Percentiles rank a stretch among this genome's conserved stretches.
phyloP scores from a whole-genome alignment of 2,888 invertebrate species.

The Noctua pronuba region DNA sequence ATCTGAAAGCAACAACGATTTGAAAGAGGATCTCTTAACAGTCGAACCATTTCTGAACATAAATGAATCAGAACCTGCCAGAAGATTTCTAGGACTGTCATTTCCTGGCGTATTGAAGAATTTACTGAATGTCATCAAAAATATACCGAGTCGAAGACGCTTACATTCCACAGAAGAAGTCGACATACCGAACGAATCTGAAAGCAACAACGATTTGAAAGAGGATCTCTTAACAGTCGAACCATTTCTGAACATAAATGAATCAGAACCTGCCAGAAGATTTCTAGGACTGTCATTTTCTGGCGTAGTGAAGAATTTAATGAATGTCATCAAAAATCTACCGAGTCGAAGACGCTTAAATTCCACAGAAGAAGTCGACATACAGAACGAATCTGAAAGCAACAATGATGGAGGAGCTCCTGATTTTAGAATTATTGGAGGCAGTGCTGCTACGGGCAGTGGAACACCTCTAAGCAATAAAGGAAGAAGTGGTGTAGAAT shows the following conservation, averaged over 20 bases:
- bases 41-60: conserved; percentile 4
- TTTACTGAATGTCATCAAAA: conserved; percentile 33
- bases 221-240: too few species aligned
- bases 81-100: conserved; percentile 31
- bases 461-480: conserved; percentile 80
- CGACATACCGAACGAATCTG: too few species aligned
- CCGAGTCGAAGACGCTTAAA: conserved; percentile 32
- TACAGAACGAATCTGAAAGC: conserved; percentile 38
- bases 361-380: conserved; percentile 24
- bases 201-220: too few species aligned
- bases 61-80: conserved; percentile 44
- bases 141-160: too few species aligned
- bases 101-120: conserved; percentile 42
- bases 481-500: conserved; percentile 75
- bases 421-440: conserved; percentile 82
- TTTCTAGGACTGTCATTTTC: too few species aligned
- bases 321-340: too few species aligned
- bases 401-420: conserved; percentile 62
- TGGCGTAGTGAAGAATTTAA: too few species aligned
- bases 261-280: too few species aligned
- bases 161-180: too few species aligned
- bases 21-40: neutral
- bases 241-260: too few species aligned
- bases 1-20: too few species aligned
- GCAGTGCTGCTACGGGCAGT: conserved; percentile 81